phyloP scores from a whole-genome alignment of 1,140 invertebrate genomes.

The Dendrolimus punctatus region DNA sequence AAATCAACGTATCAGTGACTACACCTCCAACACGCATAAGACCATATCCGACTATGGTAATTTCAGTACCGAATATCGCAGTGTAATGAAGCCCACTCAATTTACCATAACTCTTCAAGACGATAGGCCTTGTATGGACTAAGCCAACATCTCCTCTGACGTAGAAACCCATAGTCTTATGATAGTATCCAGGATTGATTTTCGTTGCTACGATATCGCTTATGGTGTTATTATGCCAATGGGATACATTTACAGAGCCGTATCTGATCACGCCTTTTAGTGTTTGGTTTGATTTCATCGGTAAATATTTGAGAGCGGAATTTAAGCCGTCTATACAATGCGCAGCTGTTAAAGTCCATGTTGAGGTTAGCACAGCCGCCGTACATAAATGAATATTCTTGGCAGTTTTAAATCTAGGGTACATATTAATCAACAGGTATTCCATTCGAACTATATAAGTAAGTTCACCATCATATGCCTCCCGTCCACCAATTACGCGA shows the following conservation, averaged over 20 bases:
- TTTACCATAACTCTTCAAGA: neutral
- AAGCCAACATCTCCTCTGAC: neutral
- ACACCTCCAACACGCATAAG: neutral
- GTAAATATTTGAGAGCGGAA: too few species aligned
- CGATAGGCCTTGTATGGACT: neutral
- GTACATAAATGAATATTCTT: conserved; percentile 1
- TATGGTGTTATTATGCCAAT: too few species aligned
- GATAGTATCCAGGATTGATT: too few species aligned
- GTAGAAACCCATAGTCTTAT: too few species aligned
- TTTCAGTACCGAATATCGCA: neutral
- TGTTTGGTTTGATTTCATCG: too few species aligned
- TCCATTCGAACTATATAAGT: conserved; percentile 1
- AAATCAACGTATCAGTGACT: neutral
- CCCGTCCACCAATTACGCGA: conserved; percentile 1
- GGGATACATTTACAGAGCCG: too few species aligned
- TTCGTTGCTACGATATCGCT: too few species aligned
- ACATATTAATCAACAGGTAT: too few species aligned
- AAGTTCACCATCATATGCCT: neutral
- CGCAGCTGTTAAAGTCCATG: conserved; percentile 8
- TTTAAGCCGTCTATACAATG: neutral
- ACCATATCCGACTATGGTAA: neutral
- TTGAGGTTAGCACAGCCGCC: neutral
- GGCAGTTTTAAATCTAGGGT: neutral
- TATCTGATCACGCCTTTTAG: too few species aligned
- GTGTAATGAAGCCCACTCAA: neutral